These are phyloP conservation scores for Luperina testacea DNA, from an alignment of 2,888 invertebrate species.

Conservation along the genomic window DNA sequence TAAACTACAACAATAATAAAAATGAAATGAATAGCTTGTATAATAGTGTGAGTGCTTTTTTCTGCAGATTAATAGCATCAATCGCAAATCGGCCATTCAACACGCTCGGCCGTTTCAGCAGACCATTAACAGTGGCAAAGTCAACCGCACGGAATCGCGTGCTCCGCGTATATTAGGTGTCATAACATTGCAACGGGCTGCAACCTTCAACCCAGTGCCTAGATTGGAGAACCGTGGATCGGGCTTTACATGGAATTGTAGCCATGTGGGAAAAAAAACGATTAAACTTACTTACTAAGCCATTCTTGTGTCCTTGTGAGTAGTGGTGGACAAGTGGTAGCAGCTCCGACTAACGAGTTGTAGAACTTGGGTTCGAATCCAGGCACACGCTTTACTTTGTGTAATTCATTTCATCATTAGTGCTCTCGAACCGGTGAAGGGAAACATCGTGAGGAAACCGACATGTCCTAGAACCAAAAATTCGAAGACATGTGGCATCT, in stretches of 20 bases:
- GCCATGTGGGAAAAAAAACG: background rate
- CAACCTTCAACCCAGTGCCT: constrained; percentile 74
- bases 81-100: constrained; percentile 74
- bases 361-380: no score
- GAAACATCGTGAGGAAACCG: no score
- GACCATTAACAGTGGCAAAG: constrained; percentile 78
- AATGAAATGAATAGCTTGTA: constrained; percentile 50
- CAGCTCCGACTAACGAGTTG: no score
- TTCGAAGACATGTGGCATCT: no score
- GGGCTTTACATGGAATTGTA: background rate
- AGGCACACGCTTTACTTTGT: no score
- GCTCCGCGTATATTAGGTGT: constrained; percentile 87
- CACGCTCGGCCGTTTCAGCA: constrained; percentile 73
- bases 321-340: no score
- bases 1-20: constrained; percentile 40
- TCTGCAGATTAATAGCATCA: constrained; percentile 72
- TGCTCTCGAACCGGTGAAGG: no score
- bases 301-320: no score
- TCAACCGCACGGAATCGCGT: constrained; percentile 81
- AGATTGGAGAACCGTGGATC: constrained; percentile 59
- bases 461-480: no score
- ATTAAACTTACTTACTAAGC: no score
- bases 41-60: constrained; percentile 53
- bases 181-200: constrained; percentile 81
- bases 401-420: no score